Evolutionary conservation across 2,113 vertebrate genomes (phyloP), one percentile per base, ranked within the genome.

Genomic region (Malurus cyaneus): DNA sequence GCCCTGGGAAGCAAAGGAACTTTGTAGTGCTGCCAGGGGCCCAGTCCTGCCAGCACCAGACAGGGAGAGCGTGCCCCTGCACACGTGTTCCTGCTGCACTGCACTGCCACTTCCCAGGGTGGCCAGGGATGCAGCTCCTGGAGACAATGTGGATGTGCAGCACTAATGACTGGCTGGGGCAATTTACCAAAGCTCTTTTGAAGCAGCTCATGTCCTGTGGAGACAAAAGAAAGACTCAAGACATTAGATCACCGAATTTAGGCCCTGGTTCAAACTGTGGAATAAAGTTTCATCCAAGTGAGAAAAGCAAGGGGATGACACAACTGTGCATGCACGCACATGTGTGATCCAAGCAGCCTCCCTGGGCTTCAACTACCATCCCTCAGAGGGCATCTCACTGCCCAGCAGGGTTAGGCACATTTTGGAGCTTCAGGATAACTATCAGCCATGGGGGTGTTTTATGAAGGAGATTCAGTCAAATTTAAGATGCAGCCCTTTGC

Each of bases 241-340:
- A 50, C 34, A 49, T 71, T 32, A 92, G 77, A 84, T 83, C 62
- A 72, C 34, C 46, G 65, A 65, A 81, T 79, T 50, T 61, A 93
- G 59, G 42, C 41, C 56, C 70, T 69, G 78, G 74, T 59, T 32
- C 7, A 2, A 84, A 60, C 64, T 91, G 54, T 41, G 71, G 54
- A 86, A 89, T 69, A 44, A 66, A 77, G 28, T 36, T 93, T 79
- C 31, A 73, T 34, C 24, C 5, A 6, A 71, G 49, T 44, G 56
- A 72, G 59, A 60, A 89, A 67, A 89, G 18, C 47, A 82, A 77
- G 26, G 19, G 36, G 84, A 82, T 74, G 44, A 74, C 34, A 66
- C 29, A 89, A 41, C 18, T 20, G 25, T 23, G 21, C n/a, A 10
- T 36, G 26, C 6, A 4, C 8, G 2, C 1, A 1, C 0, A 0